Base-by-base conservation (phyloP, 2,797 vertebrate species). In the Bufotes viridis region DNA sequence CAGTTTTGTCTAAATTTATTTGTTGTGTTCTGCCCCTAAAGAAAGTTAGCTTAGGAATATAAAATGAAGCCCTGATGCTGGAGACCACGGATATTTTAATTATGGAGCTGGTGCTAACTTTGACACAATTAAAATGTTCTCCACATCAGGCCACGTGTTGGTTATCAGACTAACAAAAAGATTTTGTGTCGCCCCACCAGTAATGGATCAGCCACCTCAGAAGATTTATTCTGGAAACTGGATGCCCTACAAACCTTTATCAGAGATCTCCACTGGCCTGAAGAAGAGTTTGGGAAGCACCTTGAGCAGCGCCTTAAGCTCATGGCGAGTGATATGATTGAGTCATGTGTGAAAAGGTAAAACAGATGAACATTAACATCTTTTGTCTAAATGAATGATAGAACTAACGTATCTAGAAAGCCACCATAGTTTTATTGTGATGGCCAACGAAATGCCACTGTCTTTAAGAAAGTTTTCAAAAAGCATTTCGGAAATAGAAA, bases 281-380 rank as follows among this genome's bases (percentile, higher is more conserved):
- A 99, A 90, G 98, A 99, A 93, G 98, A 99, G 94, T 99, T 99
- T 91, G 97, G 97, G 57, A 99, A 99, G 90, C 98, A 99, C 92
- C 93, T 99, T 86, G 98, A 99, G 92, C 98, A 96, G 79, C 96
- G 98, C 75, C 95, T 99, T 58, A 99, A 99, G 93, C 95, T 99
- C 65, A 99, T 99, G 98, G 98, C 98, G 18, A 99, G 98, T 85
- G 98, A 99, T 93, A 99, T 99, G 98, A 99, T 99, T 0, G 98
- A 99, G 91, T 99, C 98, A 81, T 99, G 98, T 78, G 95, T 99
- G 55, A 99, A 99, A 92, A 96, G 98, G 98, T 99, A 89, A 81
- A 55, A 78, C 15, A 34, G 12, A 20, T 34, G 11, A 15, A 14
- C 0, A 0, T 84, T 22, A 18, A 24, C 7, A 22, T 69, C 29